Evolutionary conservation across 1,140 invertebrate species (phyloP).

Genomic region (Leptinotarsa texana): DNA sequence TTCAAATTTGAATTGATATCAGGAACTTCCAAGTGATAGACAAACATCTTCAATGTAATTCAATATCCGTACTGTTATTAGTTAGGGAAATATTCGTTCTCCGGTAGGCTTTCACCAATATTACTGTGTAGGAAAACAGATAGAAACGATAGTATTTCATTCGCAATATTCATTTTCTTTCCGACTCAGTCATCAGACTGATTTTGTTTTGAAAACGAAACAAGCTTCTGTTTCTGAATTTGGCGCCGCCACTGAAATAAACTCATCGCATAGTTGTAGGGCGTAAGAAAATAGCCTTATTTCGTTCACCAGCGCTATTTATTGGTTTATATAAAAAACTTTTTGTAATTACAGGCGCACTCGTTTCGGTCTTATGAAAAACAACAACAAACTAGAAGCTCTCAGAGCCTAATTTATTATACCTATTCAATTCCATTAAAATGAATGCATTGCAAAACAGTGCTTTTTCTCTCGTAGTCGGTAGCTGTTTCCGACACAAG

Average conservation of each 20-base stretch:
- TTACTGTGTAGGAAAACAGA: no score
- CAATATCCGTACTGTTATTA: no score
- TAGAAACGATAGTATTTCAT: no score
- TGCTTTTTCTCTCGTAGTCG: neutral
- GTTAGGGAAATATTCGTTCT: no score
- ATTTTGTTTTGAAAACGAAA: no score
- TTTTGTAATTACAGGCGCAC: slow-evolving; percentile 3
- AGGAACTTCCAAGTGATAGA: no score
- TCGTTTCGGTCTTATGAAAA: neutral
- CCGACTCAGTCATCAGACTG: no score
- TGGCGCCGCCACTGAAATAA: neutral
- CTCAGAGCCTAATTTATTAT: neutral
- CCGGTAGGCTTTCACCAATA: no score
- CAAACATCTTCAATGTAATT: no score
- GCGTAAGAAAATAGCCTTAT: neutral
- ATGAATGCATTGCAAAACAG: neutral
- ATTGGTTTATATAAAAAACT: slow-evolving; percentile 5
- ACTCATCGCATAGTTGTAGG: neutral
- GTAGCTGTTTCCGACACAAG: neutral
- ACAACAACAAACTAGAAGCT: neutral
- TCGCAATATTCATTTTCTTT: no score
- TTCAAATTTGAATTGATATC: no score
- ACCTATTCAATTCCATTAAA: neutral
- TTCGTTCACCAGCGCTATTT: neutral
- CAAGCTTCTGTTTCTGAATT: no score